Evolutionary conservation across 2,888 invertebrate genomes (phyloP).

Genomic region (Spisula solida): DNA sequence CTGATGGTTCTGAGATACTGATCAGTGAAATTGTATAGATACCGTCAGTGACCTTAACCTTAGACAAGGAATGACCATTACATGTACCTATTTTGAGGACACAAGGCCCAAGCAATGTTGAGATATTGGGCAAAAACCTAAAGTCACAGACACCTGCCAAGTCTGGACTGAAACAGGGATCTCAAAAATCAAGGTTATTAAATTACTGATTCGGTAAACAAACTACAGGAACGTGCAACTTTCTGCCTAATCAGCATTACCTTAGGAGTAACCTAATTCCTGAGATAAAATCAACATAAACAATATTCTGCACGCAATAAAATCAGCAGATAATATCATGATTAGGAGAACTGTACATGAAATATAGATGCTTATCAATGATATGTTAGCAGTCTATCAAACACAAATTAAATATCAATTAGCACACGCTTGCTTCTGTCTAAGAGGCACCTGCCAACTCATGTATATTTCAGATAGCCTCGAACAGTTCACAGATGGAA

Average conservation of each 20-base stretch:
- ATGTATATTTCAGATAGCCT: conserved; percentile 11
- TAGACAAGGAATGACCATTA: no score
- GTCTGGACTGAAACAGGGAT: no score
- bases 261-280: conserved; percentile 25
- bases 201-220: conserved; percentile 12
- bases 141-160: no score
- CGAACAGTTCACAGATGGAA: conserved; percentile 6
- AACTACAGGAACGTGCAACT: not conserved
- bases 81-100: no score
- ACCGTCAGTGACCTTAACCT: no score
- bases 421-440: conserved; percentile 28
- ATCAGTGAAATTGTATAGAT: no score
- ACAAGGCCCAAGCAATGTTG: no score
- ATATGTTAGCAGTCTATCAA: conserved; percentile 39
- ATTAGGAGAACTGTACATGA: conserved; percentile 35
- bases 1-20: no score
- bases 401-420: conserved; percentile 50
- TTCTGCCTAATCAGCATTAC: conserved; percentile 30
- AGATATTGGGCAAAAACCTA: no score
- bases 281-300: conserved; percentile 40
- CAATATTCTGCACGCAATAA: conserved; percentile 43
- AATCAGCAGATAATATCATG: conserved; percentile 32
- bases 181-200: not conserved
- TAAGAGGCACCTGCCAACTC: conserved; percentile 30
- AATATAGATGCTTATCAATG: conserved; percentile 46